Base-by-base conservation (phyloP, 2,797 vertebrate genomes). In the Sebastolobus altivelis region DNA sequence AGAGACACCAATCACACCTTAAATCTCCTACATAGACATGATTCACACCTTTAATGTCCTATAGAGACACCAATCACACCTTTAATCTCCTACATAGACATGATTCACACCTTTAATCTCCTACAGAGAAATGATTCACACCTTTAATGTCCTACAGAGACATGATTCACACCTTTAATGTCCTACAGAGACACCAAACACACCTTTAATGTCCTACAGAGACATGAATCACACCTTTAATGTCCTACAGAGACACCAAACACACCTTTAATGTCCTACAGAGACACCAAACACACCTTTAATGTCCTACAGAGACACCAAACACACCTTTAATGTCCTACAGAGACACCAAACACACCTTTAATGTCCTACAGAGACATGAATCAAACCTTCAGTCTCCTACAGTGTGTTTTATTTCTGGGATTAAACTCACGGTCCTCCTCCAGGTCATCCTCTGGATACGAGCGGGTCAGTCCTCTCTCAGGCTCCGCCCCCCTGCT, bases 341-440 rank as follows among this genome's bases (percentile, higher is more conserved):
- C 31, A 27, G 8, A 46, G 43, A 63, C 8, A 4, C 0, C 6
- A 31, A 20, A 11, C 58, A 10, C 58, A 55, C 5, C 12, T 29
- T 56, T 43, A 52, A 20, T 20, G 2, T 20, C 46, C 46, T 20
- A n/a, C 27, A 29, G 37, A 29, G 27, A 59, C 14, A 10, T 1
- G 5, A 27, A 18, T 71, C 37, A 62, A 56, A 54, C 49, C 20
- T 54, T 54, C 8, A 54, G 22, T 22, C 6, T 54, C 20, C n/a
- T 10, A 22, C 52, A 54, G 16, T 18, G 43, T 46, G 31, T 37
- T n/a, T n/a, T 62, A 35, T 43, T 43, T 43, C 14, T 43, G 40
- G 40, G 40, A 43, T 43, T 43, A 62, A 35, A 63, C 95, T 93
- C 83, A 96, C 96, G 69, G 72, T 96, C 96, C 80, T 96, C 95